Evolutionary conservation across 2,888 invertebrate genomes (phyloP).

Genomic region (Drepanosiphum platanoidis): DNA sequence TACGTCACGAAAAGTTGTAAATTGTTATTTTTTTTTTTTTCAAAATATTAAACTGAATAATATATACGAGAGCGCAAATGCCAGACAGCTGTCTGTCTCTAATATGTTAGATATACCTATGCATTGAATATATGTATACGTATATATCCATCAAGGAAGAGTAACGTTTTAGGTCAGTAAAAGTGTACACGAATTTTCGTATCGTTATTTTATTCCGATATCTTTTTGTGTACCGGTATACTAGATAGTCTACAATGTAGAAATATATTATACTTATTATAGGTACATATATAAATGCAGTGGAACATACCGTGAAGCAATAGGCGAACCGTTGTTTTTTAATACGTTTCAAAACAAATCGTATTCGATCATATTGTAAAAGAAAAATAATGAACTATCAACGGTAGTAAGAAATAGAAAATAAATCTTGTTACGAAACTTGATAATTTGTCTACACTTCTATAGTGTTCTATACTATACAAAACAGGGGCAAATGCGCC

Average conservation of each 20-base stretch:
- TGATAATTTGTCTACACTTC: too few species aligned
- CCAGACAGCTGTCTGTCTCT: not conserved
- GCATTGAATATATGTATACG: too few species aligned
- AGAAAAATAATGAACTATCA: not conserved
- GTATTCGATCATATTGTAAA: not conserved
- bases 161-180: constrained; percentile 27
- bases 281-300: not conserved
- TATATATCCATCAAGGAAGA: not conserved
- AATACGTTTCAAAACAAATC: constrained; percentile 20
- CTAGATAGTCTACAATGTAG: not conserved
- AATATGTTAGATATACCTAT: too few species aligned
- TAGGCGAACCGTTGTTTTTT: not conserved
- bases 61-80: not conserved
- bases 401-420: not conserved
- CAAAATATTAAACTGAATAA: too few species aligned
- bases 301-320: not conserved
- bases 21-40: too few species aligned
- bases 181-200: not conserved
- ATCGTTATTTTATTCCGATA: not conserved
- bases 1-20: constrained; percentile 3
- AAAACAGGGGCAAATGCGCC: not conserved
- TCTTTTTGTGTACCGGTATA: not conserved
- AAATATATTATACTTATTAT: not conserved
- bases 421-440: not conserved
- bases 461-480: not conserved